Percentiles rank a stretch among this genome's conserved stretches.
phyloP scores from a whole-genome alignment of 2,888 invertebrate genomes.

The Pseudococcus jackbeardsleyi region DNA sequence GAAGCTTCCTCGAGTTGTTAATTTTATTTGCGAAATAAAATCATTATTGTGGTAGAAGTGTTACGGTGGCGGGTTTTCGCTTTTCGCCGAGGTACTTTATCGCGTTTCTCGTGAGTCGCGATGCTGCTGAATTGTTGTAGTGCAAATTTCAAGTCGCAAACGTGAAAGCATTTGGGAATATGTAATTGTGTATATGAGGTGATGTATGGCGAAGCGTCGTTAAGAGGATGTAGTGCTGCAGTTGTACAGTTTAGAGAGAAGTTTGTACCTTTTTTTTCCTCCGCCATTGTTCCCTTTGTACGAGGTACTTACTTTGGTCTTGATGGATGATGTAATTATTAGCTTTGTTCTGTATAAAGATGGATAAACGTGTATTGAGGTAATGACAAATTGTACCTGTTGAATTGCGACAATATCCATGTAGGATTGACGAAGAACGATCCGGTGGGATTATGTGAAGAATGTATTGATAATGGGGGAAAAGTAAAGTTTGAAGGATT shows the following conservation, averaged over 20 bases:
- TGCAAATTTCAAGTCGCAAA: slow-evolving; percentile 41
- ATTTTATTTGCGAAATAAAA: slow-evolving; percentile 44
- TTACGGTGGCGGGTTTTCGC: neutral
- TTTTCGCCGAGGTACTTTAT: slow-evolving; percentile 38
- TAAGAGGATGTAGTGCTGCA: slow-evolving; percentile 9
- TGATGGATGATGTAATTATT: slow-evolving; percentile 14
- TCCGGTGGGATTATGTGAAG: too few relatives aligned
- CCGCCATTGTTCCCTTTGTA: neutral
- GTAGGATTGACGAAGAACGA: too few relatives aligned
- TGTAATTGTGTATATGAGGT: slow-evolving; percentile 35
- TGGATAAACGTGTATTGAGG: neutral
- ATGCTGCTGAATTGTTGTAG: neutral
- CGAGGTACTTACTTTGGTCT: neutral
- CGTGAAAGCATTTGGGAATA: slow-evolving; percentile 43
- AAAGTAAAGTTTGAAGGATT: too few relatives aligned
- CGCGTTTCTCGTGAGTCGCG: neutral
- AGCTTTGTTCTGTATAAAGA: neutral
- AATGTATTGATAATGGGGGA: too few relatives aligned
- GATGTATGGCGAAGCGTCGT: slow-evolving; percentile 5
- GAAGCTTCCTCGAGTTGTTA: slow-evolving; percentile 29
- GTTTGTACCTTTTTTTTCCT: neutral
- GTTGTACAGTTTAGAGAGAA: slow-evolving; percentile 5
- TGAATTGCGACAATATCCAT: neutral
- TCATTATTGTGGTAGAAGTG: slow-evolving; percentile 28
- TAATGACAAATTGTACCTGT: neutral